phyloP scores from a whole-genome alignment of 1,140 invertebrate species.

The Hermetia illucens region DNA sequence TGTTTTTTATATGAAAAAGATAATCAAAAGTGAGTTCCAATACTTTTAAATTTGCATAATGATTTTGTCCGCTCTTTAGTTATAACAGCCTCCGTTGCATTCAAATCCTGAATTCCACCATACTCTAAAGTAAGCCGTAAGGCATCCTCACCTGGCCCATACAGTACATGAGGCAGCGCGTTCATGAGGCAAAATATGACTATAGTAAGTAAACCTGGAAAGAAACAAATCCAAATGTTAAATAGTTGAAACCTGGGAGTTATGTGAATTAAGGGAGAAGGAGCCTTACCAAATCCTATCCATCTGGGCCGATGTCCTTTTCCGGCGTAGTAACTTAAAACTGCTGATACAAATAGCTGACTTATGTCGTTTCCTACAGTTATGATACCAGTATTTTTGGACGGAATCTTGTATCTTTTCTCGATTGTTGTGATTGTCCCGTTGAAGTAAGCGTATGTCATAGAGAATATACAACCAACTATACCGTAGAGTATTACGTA shows the following conservation, averaged over 20 bases:
- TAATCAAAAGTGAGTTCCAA: constrained; percentile 4
- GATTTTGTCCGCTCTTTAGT: constrained; percentile 27
- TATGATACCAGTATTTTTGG: constrained; percentile 56
- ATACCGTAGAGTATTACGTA: constrained; percentile 60
- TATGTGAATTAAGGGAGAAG: no score
- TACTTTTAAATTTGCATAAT: constrained; percentile 18
- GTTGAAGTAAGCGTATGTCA: constrained; percentile 61
- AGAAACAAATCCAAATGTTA: constrained; percentile 52
- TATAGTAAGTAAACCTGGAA: constrained; percentile 48
- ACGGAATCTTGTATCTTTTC: constrained; percentile 66
- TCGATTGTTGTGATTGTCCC: constrained; percentile 67
- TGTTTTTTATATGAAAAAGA: no score
- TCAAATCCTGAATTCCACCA: constrained; percentile 28
- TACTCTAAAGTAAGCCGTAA: constrained; percentile 48
- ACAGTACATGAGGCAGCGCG: constrained; percentile 56
- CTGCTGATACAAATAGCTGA: constrained; percentile 39
- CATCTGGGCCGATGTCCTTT: constrained; percentile 52
- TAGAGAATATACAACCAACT: constrained; percentile 56
- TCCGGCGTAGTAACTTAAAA: constrained; percentile 52
- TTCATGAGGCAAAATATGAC: constrained; percentile 53
- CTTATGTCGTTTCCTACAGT: constrained; percentile 54
- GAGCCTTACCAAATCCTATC: constrained; percentile 47
- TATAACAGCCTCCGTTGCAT: constrained; percentile 24
- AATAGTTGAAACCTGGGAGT: no score
- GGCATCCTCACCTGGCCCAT: constrained; percentile 53